Percentiles rank a stretch among this genome's conserved stretches.
These are phyloP conservation scores for Gymnoscopelus braueri DNA, from an alignment of 2,797 vertebrate species.

Conservation along the genomic window DNA sequence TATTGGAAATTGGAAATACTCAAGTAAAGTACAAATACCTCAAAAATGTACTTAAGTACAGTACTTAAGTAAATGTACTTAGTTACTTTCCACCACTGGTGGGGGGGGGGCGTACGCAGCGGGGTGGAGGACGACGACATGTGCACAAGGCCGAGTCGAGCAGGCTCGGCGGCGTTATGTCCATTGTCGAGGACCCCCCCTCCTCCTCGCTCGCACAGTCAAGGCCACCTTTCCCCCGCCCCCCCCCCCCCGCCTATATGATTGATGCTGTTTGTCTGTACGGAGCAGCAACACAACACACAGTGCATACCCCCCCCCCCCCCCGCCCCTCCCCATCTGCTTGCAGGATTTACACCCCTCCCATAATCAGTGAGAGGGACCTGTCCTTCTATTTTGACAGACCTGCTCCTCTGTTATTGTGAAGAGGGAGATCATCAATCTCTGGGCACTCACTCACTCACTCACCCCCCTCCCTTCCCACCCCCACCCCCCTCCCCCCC, in stretches of 20 bases:
- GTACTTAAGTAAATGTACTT: no score
- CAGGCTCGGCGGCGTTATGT: neutral
- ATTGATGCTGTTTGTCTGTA: slow-evolving; percentile 58
- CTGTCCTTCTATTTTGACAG: slow-evolving; percentile 64
- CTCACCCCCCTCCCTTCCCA: neutral
- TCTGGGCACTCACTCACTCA: slow-evolving; percentile 26
- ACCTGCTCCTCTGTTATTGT: slow-evolving; percentile 60
- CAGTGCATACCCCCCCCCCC: neutral
- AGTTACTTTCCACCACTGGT: no score
- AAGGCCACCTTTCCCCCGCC: neutral
- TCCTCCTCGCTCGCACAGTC: neutral
- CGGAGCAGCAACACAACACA: slow-evolving; percentile 14
- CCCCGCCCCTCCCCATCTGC: slow-evolving; percentile 23
- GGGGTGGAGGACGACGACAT: no score
- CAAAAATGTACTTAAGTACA: no score
- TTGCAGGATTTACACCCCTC: slow-evolving; percentile 58
- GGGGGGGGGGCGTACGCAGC: no score
- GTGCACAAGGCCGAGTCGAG: slow-evolving; percentile 42
- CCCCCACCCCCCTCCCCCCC: slow-evolving; percentile 4
- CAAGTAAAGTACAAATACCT: no score
- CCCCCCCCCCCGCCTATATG: slow-evolving; percentile 7
- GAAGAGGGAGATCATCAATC: slow-evolving; percentile 64
- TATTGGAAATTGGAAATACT: no score
- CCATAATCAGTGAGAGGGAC: slow-evolving; percentile 58
- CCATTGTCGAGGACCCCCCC: slow-evolving; percentile 26